Base-by-base conservation (phyloP, 2,113 vertebrate species). In the Aleadryas rufinucha region DNA sequence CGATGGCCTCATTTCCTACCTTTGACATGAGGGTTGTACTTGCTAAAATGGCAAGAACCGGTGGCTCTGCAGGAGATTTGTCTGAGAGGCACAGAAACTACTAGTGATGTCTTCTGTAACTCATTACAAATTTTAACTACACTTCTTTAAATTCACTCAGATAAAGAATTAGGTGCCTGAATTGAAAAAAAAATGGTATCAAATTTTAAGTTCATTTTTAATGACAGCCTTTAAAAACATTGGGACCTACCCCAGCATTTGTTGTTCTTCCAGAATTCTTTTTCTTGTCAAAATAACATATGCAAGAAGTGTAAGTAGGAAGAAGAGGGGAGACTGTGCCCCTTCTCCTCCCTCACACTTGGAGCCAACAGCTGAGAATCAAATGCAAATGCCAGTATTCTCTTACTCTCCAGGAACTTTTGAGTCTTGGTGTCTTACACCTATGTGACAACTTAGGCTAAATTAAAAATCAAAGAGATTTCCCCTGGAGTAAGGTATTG, bases 391-490 rank as follows among this genome's bases (percentile, higher is more conserved):
- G 30, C 64, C 35, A 84, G 80, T 83, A 82, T 42, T 69, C 78
- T 92, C 81, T 84, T 77, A 81, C 76, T 89, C 92, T 91, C 84
- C 47, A 68, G 90, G 78, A 94, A 82, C 93, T 93, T 92, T 45
- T 72, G 72, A 87, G 66, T 79, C 89, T 96, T 82, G 64, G 89
- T 96, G 84, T 82, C 85, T 93, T 96, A 93, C 86, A 88, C 76
- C 87, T 92, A 68, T 89, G 93, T 90, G 91, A 95, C 53, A 93
- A 85, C 84, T 92, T 54, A 92, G 84, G 83, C 84, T 89, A 95
- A 89, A 89, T 94, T 90, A 93, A 92, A 97, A 95, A 87, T 87
- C 91, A 92, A 89, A 96, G 94, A 69, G 37, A 78, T 93, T 96
- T 94, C 71, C 89, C 33, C 79, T 74, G 83, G 88, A 86, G 90